Percentiles rank a stretch among this genome's conserved stretches.
Evolutionary conservation across 2,113 vertebrate genomes (phyloP).

Genomic region (Podarcis muralis): DNA sequence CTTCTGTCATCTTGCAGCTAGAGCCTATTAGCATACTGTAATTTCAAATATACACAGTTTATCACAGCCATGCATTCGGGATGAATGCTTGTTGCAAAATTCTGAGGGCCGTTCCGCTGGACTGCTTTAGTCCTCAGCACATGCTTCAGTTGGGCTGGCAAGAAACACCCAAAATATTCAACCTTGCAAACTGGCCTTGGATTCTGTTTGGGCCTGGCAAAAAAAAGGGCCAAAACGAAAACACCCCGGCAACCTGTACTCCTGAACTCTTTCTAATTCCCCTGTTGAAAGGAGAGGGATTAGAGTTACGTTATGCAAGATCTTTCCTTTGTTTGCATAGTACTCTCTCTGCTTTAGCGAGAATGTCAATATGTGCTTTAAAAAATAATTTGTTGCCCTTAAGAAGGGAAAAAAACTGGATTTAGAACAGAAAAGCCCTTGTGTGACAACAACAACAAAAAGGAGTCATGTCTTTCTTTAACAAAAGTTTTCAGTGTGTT

Average conservation of each 20-base stretch:
- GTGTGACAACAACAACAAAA: not conserved
- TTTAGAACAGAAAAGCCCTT: not conserved
- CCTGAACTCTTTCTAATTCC: not conserved
- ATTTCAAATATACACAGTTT: not conserved
- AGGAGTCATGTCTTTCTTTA: not conserved
- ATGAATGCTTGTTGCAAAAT: not conserved
- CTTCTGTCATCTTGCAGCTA: not conserved
- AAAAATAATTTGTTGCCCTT: not conserved
- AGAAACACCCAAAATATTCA: not conserved
- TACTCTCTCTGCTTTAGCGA: not conserved
- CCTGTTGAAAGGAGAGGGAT: constrained; percentile 11
- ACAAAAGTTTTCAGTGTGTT: not conserved
- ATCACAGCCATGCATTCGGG: not conserved
- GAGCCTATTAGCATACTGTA: not conserved
- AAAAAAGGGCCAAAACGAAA: not conserved
- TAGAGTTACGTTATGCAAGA: not conserved
- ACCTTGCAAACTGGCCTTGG: not conserved
- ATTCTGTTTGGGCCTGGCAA: not conserved
- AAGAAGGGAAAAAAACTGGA: not conserved
- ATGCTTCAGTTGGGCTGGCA: not conserved
- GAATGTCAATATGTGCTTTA: not conserved
- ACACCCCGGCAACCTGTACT: not conserved
- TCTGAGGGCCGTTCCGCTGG: too few relatives aligned
- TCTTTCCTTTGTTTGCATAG: constrained; percentile 4
- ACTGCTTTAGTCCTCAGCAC: not conserved